These are phyloP conservation scores for Ephydatia muelleri DNA, from an alignment of 37 sponge, comb jelly and placozoan species.

Conservation along the genomic window DNA sequence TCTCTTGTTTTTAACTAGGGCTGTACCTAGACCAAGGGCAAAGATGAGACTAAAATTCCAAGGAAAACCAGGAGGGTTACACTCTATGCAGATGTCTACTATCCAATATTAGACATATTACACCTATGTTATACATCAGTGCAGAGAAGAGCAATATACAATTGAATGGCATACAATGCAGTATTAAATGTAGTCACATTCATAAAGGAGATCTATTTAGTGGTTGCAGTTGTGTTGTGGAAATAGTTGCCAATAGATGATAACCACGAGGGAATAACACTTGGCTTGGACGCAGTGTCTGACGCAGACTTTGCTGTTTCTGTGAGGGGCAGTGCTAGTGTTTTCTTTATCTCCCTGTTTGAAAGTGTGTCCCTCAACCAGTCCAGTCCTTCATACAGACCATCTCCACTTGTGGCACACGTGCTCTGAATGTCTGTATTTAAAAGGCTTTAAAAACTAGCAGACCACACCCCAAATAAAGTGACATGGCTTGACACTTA, in stretches of 20 bases:
- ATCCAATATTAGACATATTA: too few species aligned
- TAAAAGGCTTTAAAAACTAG: background rate
- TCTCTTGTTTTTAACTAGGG: too few species aligned
- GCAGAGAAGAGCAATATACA: too few species aligned
- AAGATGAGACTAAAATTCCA: too few species aligned
- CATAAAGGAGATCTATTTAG: background rate
- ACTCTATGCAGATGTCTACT: too few species aligned
- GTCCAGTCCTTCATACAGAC: constrained; percentile 84
- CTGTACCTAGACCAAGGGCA: too few species aligned
- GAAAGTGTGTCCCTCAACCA: constrained; percentile 53
- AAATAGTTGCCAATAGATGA: background rate
- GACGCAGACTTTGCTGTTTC: constrained; percentile 43
- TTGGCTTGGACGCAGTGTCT: background rate
- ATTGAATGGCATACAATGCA: too few species aligned
- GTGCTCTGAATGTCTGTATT: constrained; percentile 69
- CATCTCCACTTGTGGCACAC: constrained; percentile 77
- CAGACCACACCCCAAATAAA: too few species aligned
- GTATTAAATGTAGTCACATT: too few species aligned
- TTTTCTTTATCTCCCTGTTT: constrained; percentile 33
- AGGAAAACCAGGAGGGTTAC: too few species aligned
- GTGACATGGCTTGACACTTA: constrained; percentile 41
- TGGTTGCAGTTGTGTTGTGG: background rate
- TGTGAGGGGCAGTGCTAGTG: constrained; percentile 53
- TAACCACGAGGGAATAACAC: background rate
- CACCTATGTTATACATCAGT: too few species aligned